phyloP scores from a whole-genome alignment of 2,888 invertebrate species.

The Seira sanloemensis region DNA sequence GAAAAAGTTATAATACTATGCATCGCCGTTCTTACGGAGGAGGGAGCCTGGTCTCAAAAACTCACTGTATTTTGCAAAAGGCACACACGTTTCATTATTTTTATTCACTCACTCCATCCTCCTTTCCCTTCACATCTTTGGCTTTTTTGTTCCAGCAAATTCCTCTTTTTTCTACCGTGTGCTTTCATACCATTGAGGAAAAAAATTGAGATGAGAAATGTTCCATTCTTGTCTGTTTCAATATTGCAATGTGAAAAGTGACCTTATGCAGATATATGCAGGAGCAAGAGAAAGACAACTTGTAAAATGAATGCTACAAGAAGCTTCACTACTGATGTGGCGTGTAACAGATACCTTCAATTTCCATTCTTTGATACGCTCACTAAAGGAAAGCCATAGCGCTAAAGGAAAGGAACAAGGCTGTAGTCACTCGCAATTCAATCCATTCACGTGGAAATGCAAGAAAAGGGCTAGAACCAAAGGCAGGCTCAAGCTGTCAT shows the following conservation, averaged over 20 bases:
- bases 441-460: slow-evolving; percentile 47
- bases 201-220: slow-evolving; percentile 35
- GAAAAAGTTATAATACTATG: slow-evolving; percentile 60
- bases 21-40: slow-evolving; percentile 47
- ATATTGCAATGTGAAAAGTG: slow-evolving; percentile 56
- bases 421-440: neutral
- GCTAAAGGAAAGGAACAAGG: neutral
- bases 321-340: slow-evolving; percentile 42
- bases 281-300: slow-evolving; percentile 15
- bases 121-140: slow-evolving; percentile 8
- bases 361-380: slow-evolving; percentile 46
- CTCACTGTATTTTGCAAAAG: neutral
- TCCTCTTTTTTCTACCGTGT: slow-evolving; percentile 20
- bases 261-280: slow-evolving; percentile 61
- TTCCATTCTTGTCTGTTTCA: slow-evolving; percentile 42
- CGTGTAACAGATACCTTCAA: slow-evolving; percentile 62
- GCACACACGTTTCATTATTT: neutral
- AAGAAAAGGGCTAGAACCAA: slow-evolving; percentile 7
- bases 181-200: slow-evolving; percentile 13
- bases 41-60: slow-evolving; percentile 17
- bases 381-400: slow-evolving; percentile 13
- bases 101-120: slow-evolving; percentile 15
- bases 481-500: slow-evolving; percentile 62
- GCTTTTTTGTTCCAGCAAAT: slow-evolving; percentile 37
- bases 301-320: slow-evolving; percentile 21